Percentiles rank a stretch among this genome's conserved stretches.
These are phyloP conservation scores for Pterophyllum scalare DNA, from an alignment of 2,113 vertebrate genomes.

Conservation along the genomic window DNA sequence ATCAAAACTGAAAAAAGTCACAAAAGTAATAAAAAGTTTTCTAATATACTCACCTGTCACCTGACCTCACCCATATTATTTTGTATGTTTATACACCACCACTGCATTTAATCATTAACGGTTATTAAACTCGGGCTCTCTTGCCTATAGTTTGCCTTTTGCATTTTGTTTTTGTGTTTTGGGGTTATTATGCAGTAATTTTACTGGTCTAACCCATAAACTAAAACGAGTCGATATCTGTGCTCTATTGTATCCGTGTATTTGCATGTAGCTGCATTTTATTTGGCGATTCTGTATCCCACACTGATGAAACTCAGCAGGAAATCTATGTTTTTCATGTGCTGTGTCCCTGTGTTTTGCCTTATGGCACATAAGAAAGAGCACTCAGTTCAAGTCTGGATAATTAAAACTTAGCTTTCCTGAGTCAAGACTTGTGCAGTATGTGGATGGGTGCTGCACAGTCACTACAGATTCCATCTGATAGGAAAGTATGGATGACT, in stretches of 20 bases:
- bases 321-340: neutral
- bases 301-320: neutral
- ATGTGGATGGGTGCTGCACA: neutral
- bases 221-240: neutral
- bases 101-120: too few species aligned
- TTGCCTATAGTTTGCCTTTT: too few species aligned
- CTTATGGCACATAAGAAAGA: neutral
- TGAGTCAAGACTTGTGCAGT: neutral
- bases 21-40: too few species aligned
- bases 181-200: neutral
- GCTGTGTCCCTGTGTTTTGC: neutral
- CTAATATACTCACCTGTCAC: too few species aligned
- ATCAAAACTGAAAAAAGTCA: too few species aligned
- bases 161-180: neutral
- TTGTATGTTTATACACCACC: too few species aligned
- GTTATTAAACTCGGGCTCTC: too few species aligned
- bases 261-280: neutral
- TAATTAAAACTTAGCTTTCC: conserved; percentile 13
- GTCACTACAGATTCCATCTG: neutral
- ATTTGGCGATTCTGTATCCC: neutral
- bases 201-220: neutral
- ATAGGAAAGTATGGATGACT: neutral
- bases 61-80: too few species aligned
- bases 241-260: rapidly evolving
- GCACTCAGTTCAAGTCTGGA: conserved; percentile 1